These are phyloP conservation scores for Conopomorpha cramerella DNA, from an alignment of 1,140 invertebrate species.

Conservation along the genomic window DNA sequence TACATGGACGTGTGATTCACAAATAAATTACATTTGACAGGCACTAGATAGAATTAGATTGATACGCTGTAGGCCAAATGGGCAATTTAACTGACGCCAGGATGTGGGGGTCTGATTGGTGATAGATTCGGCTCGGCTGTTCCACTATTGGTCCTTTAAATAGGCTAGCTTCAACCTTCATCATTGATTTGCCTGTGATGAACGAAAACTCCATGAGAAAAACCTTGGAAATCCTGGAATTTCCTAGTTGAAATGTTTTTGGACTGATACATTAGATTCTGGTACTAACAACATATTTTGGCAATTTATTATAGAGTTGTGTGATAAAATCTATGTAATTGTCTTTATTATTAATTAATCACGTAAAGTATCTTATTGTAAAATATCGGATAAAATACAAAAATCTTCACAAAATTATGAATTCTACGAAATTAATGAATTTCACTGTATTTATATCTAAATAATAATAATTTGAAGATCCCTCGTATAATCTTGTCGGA, in stretches of 20 bases:
- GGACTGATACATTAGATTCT: background rate
- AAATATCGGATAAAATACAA: background rate
- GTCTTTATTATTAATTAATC: no score
- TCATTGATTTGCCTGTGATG: background rate
- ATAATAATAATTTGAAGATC: background rate
- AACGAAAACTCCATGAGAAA: background rate
- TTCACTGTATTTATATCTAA: background rate
- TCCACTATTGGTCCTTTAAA: background rate
- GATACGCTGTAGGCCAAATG: slow-evolving; percentile 41
- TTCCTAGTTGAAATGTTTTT: background rate
- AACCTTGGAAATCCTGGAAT: background rate
- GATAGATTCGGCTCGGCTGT: slow-evolving; percentile 21
- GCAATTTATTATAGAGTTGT: background rate
- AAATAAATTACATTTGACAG: slow-evolving; percentile 52
- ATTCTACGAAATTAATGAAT: background rate
- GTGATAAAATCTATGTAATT: no score
- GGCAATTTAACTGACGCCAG: slow-evolving; percentile 43
- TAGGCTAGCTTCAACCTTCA: background rate
- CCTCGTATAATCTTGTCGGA: no score
- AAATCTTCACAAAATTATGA: background rate
- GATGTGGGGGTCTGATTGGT: slow-evolving; percentile 47
- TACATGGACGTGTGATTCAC: background rate
- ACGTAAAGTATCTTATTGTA: background rate
- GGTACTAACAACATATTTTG: background rate
- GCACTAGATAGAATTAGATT: slow-evolving; percentile 41